Base-by-base conservation (phyloP, 2,888 invertebrate species). In the Drosophila greeni region DNA sequence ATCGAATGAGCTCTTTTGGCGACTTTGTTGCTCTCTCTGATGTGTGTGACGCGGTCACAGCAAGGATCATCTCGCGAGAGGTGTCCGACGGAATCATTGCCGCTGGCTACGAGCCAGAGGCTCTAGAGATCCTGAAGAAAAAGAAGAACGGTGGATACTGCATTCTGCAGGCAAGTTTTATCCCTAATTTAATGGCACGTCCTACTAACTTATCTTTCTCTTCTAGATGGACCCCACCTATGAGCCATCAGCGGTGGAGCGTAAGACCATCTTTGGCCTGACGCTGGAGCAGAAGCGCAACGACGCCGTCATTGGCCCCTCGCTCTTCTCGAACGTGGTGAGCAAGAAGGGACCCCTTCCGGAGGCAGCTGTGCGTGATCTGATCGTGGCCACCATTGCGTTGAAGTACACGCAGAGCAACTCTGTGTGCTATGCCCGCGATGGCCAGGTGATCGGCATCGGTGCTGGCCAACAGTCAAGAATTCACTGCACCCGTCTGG, bases 391-490 rank as follows among this genome's bases (percentile, higher is more conserved):
- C 1, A 97, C 97, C 0, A 96, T 99, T 66, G 96, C 98, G 0
- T 90, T 99, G 20, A 99, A 99, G 87, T 99, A 97, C 87, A 98
- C 99, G 0, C 99, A 99, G 89, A 98, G 98, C 81, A 99, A 99
- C 89, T 98, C 98, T 0, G 99, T 99, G 0, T 99, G 98, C 87
- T 99, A 95, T 85, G 98, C 98, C 0, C 94, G 94, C 79, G 95
- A 97, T 88, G 88, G 87, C 0, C 90, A 94, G 91, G 94, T 96
- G 14, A 93, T 98, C 82, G 99, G 99, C 18, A 98, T 98, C 81
- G 99, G 99, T 29, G 99, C 99, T n/a, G 99, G 99, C 0, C 99
- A 99, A 87, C 99, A 99, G 89, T 98, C 97, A 0, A 93, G 99
- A 73, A 98, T 99, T 85, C 99, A 99, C 89, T 99, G 99, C 90